Base-by-base conservation (phyloP, 2,888 invertebrate species). In the Sinohyriopsis cumingii region DNA sequence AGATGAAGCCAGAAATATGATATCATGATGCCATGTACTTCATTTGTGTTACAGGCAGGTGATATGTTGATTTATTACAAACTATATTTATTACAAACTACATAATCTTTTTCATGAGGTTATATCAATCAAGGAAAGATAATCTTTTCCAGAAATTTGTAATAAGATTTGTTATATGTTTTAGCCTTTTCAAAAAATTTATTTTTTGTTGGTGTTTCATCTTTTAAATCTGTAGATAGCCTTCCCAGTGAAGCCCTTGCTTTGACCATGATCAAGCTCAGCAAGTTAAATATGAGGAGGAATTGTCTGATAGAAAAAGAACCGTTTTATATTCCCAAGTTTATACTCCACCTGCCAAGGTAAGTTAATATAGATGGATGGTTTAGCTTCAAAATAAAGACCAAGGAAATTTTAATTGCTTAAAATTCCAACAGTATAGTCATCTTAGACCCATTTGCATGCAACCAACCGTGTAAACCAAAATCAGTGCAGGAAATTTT, bases 341-440 rank as follows among this genome's bases (percentile, higher is more conserved):
- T 88, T 74, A 80, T 88, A n/a, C 72, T 87, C 67, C 83, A 86
- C 62, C 72, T 88, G 24, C 84, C 82, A 63, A 82, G 81, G 88
- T 87, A 76, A 72, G 20, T 61, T 28, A 7, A 55, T 55, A 18
- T 45, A 25, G 55, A 19, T 28, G 24, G n/a, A 33, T 60, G 20
- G 5, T 12, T 19, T 19, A 54, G 24, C 54, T 24, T 28, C 25
- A 22, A 24, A 66, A 24, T 59, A 33, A 22, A 54, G 22, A 22
- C 3, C 19, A 59, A 53, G 28, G 68, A 67, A 24, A 20, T 67
- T 67, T 24, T 24, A 28, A 62, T 62, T 15, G 4, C 24, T 28
- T 28, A n/a, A 62, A 62, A 57, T 15, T 33, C 24, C 24, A 24
- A 57, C n/a, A 12, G 3, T 57, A 22, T 22, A n/a, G 9, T 57